Conservation (phyloP, 2,797 vertebrate genomes). For the Pagetopsis macropterus region DNA sequence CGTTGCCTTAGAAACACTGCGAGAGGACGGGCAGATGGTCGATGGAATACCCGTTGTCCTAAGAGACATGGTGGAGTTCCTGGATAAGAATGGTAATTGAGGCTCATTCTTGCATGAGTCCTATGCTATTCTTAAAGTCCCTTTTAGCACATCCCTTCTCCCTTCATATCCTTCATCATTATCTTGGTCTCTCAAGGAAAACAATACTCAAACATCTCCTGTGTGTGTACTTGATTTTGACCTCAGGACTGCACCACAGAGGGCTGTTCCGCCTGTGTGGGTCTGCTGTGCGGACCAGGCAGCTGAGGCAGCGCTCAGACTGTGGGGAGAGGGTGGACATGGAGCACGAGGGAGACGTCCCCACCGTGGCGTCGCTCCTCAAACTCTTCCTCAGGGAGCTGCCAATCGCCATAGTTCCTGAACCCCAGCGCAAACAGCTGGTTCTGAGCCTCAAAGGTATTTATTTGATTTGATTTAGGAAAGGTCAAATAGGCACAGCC, state of each 20-base stretch:
- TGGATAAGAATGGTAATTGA: constrained; percentile 81
- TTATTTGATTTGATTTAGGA: too few species aligned
- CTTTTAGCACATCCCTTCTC: neutral
- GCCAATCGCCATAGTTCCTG: constrained; percentile 83
- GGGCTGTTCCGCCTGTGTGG: constrained; percentile 86
- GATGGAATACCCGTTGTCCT: constrained; percentile 80
- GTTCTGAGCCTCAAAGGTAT: constrained; percentile 80
- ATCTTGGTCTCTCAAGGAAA: neutral
- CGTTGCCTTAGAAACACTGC: constrained; percentile 76
- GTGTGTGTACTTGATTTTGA: neutral
- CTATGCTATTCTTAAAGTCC: neutral
- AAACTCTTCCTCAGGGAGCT: constrained; percentile 89
- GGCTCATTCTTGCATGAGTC: neutral
- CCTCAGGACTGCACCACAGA: constrained; percentile 75
- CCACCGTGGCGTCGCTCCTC: constrained; percentile 85
- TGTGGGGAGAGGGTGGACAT: constrained; percentile 81
- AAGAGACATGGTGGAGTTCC: constrained; percentile 83
- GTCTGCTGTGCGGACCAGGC: constrained; percentile 78
- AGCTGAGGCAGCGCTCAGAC: constrained; percentile 83
- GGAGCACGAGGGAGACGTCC: constrained; percentile 77
- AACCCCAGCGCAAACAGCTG: constrained; percentile 72
- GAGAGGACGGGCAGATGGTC: constrained; percentile 61
- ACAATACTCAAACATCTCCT: neutral
- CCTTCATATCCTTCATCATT: neutral
- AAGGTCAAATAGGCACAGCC: too few species aligned